A percentile compares a stretch with the other conserved stretches of the same genome.
These are phyloP conservation scores for Heliconius congener DNA, from an alignment of 1,140 invertebrate species.

Conservation along the genomic window DNA sequence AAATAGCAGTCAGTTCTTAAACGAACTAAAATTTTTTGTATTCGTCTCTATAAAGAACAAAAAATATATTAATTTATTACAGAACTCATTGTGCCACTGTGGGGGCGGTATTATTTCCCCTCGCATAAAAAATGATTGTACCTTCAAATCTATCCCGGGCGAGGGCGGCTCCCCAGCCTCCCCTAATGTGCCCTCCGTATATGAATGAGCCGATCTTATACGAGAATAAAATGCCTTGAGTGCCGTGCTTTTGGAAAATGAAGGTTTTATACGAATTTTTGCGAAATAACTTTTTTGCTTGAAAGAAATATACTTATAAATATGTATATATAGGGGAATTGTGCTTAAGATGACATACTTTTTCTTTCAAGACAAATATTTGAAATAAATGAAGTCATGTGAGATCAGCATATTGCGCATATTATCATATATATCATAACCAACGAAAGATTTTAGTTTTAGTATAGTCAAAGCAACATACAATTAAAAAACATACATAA, in stretches of 20 bases:
- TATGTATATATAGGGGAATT: too few species aligned
- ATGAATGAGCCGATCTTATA: conserved; percentile 65
- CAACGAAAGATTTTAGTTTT: too few species aligned
- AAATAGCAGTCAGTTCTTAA: too few species aligned
- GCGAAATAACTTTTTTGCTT: not conserved
- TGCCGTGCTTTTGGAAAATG: conserved; percentile 33
- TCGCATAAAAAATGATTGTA: conserved; percentile 81
- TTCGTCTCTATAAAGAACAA: not conserved
- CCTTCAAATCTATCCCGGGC: conserved; percentile 78
- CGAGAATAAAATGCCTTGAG: conserved; percentile 52
- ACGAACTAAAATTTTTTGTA: not conserved
- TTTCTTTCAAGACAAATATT: too few species aligned
- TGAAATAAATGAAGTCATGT: too few species aligned
- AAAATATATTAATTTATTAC: not conserved
- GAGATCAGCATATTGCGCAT: too few species aligned
- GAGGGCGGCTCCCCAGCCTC: conserved; percentile 62
- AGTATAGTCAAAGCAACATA: too few species aligned
- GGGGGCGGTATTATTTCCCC: conserved; percentile 65
- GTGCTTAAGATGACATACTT: too few species aligned
- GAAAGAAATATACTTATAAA: too few species aligned
- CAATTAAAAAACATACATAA: too few species aligned
- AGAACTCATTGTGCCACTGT: conserved; percentile 43
- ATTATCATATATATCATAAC: too few species aligned
- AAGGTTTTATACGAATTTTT: conserved; percentile 14
- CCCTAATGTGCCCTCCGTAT: conserved; percentile 52